Evolutionary conservation across 2,888 invertebrate genomes (phyloP).

Genomic region (Neoascia interrupta): DNA sequence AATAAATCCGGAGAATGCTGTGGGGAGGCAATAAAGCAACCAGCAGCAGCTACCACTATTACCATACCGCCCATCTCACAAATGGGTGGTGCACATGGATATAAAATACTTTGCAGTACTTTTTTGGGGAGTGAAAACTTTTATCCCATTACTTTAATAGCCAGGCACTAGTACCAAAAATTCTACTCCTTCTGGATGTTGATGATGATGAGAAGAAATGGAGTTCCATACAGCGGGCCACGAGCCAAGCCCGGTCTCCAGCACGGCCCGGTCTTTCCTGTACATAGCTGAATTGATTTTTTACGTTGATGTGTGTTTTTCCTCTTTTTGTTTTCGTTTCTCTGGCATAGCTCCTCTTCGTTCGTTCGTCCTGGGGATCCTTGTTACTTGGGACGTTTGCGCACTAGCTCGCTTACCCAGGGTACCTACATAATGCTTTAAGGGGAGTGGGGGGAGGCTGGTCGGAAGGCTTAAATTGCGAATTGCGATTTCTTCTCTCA

Average conservation of each 20-base stretch:
- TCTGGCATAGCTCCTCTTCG: conserved; percentile 12
- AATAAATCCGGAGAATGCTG: conserved; percentile 52
- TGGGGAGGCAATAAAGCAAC: conserved; percentile 48
- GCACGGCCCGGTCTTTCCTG: conserved; percentile 54
- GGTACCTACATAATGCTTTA: not conserved
- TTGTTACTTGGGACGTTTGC: conserved; percentile 33
- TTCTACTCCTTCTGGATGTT: not conserved
- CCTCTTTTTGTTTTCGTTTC: conserved; percentile 24
- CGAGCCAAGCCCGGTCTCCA: conserved; percentile 47
- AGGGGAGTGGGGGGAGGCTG: not conserved
- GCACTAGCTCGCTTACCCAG: conserved; percentile 28
- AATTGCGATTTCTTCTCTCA: conserved; percentile 61
- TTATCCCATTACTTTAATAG: conserved; percentile 66
- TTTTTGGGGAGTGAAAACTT: conserved; percentile 59
- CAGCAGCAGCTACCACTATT: conserved; percentile 27
- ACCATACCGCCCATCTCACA: conserved; percentile 17
- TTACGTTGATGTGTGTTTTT: conserved; percentile 26
- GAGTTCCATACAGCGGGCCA: conserved; percentile 38
- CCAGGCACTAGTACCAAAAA: not conserved
- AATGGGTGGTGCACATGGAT: conserved; percentile 37
- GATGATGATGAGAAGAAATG: conserved; percentile 54
- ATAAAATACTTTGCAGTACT: conserved; percentile 61
- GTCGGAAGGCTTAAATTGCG: conserved; percentile 51
- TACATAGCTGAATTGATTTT: conserved; percentile 68
- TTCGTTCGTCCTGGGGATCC: conserved; percentile 37